Conservation (phyloP, 1,140 invertebrate species). For the Temnothorax curvispinosus region DNA sequence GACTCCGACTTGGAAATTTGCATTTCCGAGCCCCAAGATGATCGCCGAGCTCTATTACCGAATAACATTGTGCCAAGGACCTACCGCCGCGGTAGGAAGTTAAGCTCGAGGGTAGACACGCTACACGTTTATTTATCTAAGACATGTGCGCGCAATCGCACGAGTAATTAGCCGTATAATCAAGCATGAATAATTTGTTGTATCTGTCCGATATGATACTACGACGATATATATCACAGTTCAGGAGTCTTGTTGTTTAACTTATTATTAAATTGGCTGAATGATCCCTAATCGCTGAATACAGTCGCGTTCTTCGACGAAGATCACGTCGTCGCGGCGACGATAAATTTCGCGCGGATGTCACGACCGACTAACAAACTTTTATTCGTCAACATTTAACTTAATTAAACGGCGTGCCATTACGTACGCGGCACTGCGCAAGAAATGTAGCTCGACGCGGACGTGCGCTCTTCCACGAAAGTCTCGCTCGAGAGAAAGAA, state of each 20-base stretch:
- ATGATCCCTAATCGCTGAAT: neutral
- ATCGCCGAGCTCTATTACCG: slow-evolving; percentile 35
- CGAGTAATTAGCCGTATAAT: slow-evolving; percentile 10
- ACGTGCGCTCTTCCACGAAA: slow-evolving; percentile 34
- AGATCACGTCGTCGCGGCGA: neutral
- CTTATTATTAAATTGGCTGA: neutral
- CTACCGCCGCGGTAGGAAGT: neutral
- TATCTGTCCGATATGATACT: neutral
- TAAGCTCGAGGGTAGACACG: neutral
- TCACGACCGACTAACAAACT: slow-evolving; percentile 35
- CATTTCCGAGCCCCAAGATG: slow-evolving; percentile 74
- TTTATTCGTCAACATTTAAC: slow-evolving; percentile 56
- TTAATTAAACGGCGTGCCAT: slow-evolving; percentile 55
- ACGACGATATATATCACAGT: neutral
- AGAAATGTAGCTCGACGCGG: slow-evolving; percentile 41
- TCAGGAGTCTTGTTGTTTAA: slow-evolving; percentile 36
- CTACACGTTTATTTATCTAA: slow-evolving; percentile 23
- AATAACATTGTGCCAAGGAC: slow-evolving; percentile 1
- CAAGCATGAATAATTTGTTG: slow-evolving; percentile 11
- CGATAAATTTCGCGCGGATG: slow-evolving; percentile 36
- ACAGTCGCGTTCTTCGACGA: neutral
- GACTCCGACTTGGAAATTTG: slow-evolving; percentile 71
- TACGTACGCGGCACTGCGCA: slow-evolving; percentile 19
- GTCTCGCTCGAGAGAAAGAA: neutral
- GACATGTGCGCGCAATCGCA: neutral